Base-by-base conservation (phyloP, 2,888 invertebrate species). In the Nasonovia ribisnigri region DNA sequence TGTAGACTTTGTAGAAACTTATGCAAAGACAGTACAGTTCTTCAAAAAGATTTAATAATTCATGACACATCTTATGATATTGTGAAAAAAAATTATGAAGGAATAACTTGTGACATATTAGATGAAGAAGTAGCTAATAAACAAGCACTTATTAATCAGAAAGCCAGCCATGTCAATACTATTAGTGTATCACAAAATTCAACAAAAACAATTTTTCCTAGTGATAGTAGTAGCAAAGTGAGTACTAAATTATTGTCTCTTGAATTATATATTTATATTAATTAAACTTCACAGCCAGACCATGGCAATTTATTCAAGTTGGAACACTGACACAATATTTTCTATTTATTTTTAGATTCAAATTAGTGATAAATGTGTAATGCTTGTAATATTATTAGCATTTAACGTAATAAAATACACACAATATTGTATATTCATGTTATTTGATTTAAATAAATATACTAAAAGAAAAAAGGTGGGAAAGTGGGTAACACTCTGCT, bases 211-310 rank as follows among this genome's bases (percentile, higher is more conserved):
- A 97, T 98, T 94, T 98, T 98, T 95, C 98, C 98, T 0, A 98
- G 98, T 95, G 96, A 97, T 95, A 98, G 98, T 95, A 98, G 98
- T 95, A 98, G 98, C 95, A 98, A 98, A 95, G 98, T 98, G 29
- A 92, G 67, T 88, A 51, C 13, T 51, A 3, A 51, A 51, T 51
- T 26, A n/a, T 46, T 24, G 11, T 26, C 36, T 51, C 11, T 51
- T 54, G 1, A n/a, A 36, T 36, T 77, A 77, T 77, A 16, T 36
- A 57, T 87, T 92, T 43, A 13, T 48, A 57, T 57, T 43, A 42
- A 90, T 60, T 46, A 57, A 48, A n/a, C 48, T 29, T 48, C 1
- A 48, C 13, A 48, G 48, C 48, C 16, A 48, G 48, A 48, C 48
- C 16, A 11, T 48, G 48, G 48, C 13, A 1, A 48, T 48, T 48